These are phyloP conservation scores for Drosophila malerkotliana DNA, from an alignment of 1,140 invertebrate genomes.

Conservation along the genomic window DNA sequence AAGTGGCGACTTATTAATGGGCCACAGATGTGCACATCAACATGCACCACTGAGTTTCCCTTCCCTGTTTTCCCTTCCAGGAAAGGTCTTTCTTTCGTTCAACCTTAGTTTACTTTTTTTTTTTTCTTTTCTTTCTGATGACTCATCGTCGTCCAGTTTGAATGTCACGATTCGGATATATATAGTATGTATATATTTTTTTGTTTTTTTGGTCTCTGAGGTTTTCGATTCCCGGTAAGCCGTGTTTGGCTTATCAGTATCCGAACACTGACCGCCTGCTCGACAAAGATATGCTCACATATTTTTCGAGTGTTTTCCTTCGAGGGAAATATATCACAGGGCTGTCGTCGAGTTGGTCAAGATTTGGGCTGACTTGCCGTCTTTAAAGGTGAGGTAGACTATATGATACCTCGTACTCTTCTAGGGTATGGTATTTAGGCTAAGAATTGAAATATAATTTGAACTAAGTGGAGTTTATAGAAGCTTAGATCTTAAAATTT, in stretches of 20 bases:
- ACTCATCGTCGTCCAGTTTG: conserved; percentile 3
- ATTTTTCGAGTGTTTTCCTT: conserved; percentile 20
- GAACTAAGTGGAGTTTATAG: no score
- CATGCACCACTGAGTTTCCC: conserved; percentile 11
- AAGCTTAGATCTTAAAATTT: no score
- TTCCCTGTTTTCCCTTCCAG: conserved; percentile 35
- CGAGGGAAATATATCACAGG: conserved; percentile 42
- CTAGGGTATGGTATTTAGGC: no score
- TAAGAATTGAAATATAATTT: no score
- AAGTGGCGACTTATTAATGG: conserved; percentile 54
- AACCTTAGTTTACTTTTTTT: conserved; percentile 9
- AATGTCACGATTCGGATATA: conserved; percentile 2
- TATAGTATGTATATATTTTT: background rate
- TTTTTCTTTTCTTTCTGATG: background rate
- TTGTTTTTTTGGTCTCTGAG: conserved; percentile 12
- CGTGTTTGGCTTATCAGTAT: conserved; percentile 25
- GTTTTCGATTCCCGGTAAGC: conserved; percentile 19
- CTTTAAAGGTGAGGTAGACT: no score
- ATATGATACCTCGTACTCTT: no score
- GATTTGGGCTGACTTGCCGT: no score
- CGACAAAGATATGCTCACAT: conserved; percentile 37
- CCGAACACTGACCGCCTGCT: conserved; percentile 34
- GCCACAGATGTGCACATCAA: conserved; percentile 30
- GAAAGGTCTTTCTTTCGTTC: conserved; percentile 38
- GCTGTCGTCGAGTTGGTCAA: conserved; percentile 16